Percentiles rank a stretch among this genome's conserved stretches.
These are phyloP conservation scores for Platichthys stellatus DNA, from an alignment of 2,113 vertebrate species.

Conservation along the genomic window DNA sequence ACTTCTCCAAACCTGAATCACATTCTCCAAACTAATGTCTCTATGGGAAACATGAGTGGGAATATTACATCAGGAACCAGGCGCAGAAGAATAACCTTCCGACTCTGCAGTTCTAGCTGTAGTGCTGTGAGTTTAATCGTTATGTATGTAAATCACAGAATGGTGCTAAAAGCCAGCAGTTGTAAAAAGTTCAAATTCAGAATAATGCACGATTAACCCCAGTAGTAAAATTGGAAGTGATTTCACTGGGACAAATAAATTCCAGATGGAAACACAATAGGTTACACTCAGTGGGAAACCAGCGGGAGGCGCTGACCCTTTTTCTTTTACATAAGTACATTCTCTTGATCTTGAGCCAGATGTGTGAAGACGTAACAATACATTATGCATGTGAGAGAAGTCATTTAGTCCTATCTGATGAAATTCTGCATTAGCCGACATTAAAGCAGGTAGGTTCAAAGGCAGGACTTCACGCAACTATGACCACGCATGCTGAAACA, in stretches of 20 bases:
- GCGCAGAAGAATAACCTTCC: background rate
- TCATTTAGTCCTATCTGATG: conserved; percentile 65
- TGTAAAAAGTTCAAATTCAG: background rate
- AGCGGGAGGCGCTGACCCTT: conserved; percentile 29
- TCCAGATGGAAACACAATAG: conserved; percentile 18
- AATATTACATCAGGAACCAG: background rate
- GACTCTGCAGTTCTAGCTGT: background rate
- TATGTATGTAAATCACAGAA: background rate
- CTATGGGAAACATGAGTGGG: background rate
- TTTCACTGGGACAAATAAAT: background rate
- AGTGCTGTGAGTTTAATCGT: background rate
- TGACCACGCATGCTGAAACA: conserved; percentile 49
- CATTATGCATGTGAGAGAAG: conserved; percentile 69
- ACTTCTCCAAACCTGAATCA: background rate
- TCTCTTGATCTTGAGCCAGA: conserved; percentile 61
- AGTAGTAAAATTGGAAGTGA: conserved; percentile 11
- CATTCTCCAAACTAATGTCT: background rate
- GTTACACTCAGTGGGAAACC: conserved; percentile 17
- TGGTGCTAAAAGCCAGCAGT: background rate
- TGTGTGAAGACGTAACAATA: conserved; percentile 64
- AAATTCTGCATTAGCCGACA: conserved; percentile 58
- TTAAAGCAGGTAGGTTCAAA: conserved; percentile 66
- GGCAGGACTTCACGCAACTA: conserved; percentile 50
- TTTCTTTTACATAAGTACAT: conserved; percentile 45
- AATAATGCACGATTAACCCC: conserved; percentile 1